These are phyloP conservation scores for Zaprionus davidi DNA, from an alignment of 1,140 invertebrate genomes.

Conservation along the genomic window DNA sequence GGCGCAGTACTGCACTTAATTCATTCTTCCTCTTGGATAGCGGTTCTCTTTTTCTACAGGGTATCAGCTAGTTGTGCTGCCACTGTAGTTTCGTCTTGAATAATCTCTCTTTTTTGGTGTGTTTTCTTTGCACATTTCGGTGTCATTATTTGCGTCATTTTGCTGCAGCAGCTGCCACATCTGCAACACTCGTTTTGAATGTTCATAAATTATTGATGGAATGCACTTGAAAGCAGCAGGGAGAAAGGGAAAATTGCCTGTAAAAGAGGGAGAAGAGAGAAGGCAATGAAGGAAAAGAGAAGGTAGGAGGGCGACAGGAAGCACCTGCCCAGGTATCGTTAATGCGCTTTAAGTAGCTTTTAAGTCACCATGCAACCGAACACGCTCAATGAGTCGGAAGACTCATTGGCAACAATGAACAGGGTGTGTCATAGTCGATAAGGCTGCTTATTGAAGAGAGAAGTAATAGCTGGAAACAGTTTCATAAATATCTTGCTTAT, in stretches of 20 bases:
- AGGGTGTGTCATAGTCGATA: neutral
- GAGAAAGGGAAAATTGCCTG: neutral
- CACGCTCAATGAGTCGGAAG: constrained; percentile 5
- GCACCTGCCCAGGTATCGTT: neutral
- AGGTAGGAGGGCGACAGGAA: neutral
- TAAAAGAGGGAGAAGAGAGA: neutral
- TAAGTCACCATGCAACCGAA: constrained; percentile 25
- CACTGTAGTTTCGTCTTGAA: neutral
- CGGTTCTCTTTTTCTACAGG: neutral
- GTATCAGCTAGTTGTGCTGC: neutral
- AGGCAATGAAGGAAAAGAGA: neutral
- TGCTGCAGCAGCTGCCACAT: constrained; percentile 38
- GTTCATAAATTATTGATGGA: constrained; percentile 68
- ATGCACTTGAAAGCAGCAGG: constrained; percentile 7
- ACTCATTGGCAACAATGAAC: neutral
- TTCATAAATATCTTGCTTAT: neutral
- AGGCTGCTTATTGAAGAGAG: neutral
- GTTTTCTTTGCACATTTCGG: constrained; percentile 58
- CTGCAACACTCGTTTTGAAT: constrained; percentile 50
- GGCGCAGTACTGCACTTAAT: fast-evolving
- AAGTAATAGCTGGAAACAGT: neutral
- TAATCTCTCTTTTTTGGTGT: constrained; percentile 21
- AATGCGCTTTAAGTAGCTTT: constrained; percentile 44
- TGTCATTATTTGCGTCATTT: constrained; percentile 59
- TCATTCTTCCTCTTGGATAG: no score